Conservation (phyloP, 2,888 invertebrate species). For the Xanthia icteritia region DNA sequence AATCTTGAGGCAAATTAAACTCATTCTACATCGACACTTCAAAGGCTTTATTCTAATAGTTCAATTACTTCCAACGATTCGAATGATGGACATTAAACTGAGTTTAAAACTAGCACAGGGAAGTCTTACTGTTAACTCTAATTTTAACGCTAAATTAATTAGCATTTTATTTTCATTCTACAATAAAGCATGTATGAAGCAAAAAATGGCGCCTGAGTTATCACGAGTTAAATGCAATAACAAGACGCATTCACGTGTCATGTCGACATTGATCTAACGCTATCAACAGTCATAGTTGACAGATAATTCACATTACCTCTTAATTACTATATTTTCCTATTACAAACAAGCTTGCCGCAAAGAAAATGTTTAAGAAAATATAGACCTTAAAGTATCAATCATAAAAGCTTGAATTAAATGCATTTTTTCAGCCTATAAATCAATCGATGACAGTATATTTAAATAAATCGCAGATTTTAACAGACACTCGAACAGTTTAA, state of each 20-base stretch:
- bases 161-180: neutral
- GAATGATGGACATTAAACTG: constrained; percentile 10
- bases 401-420: constrained; percentile 8
- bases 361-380: neutral
- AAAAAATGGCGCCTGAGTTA: constrained; percentile 9
- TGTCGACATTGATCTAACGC: constrained; percentile 68
- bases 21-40: constrained; percentile 49
- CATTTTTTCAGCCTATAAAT: constrained; percentile 31
- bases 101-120: constrained; percentile 11
- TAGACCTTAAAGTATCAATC: neutral
- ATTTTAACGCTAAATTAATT: constrained; percentile 1
- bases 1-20: constrained; percentile 47
- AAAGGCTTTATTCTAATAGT: constrained; percentile 48
- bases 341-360: constrained; percentile 35
- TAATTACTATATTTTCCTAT: constrained; percentile 45
- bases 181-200: neutral
- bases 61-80: constrained; percentile 36
- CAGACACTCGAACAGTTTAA: constrained; percentile 17
- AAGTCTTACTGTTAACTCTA: constrained; percentile 10
- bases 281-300: constrained; percentile 59
- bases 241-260: constrained; percentile 62
- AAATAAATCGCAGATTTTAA: constrained; percentile 44
- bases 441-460: constrained; percentile 22
- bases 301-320: constrained; percentile 39
- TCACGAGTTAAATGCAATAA: constrained; percentile 43